A percentile compares a stretch with the other conserved stretches of the same genome.
phyloP scores from a whole-genome alignment of 2,888 invertebrate genomes.

The Melieria omissa region DNA sequence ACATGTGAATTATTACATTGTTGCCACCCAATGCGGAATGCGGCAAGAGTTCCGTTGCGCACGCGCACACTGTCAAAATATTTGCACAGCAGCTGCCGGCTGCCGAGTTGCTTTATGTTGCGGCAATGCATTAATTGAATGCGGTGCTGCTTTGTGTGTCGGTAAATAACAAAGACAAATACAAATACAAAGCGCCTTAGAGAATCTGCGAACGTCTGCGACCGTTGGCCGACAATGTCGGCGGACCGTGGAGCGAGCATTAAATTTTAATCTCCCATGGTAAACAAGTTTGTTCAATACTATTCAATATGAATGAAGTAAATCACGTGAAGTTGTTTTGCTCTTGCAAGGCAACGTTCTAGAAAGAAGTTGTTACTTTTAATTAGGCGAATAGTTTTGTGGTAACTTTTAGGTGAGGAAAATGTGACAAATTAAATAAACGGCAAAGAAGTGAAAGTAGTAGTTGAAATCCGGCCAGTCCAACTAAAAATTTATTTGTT shows the following conservation, averaged over 20 bases:
- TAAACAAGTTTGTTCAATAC: no score
- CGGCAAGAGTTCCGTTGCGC: neutral
- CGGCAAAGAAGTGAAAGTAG: neutral
- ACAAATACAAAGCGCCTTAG: no score
- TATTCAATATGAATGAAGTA: no score
- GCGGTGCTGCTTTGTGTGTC: no score
- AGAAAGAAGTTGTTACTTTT: no score
- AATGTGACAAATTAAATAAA: neutral
- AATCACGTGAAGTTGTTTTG: neutral
- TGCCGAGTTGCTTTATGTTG: no score
- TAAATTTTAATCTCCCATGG: no score
- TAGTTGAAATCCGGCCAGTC: neutral
- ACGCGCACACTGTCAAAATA: conserved; percentile 1
- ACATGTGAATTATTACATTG: conserved; percentile 5
- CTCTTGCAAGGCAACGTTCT: neutral
- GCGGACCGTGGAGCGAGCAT: no score
- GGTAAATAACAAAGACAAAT: no score
- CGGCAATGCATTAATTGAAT: no score
- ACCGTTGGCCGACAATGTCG: no score
- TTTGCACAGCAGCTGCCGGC: neutral
- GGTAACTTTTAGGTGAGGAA: neutral
- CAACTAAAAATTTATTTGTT: neutral
- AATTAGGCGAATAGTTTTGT: neutral
- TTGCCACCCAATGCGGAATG: neutral
- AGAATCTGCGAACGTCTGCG: no score